These are phyloP conservation scores for Pipistrellus pygmaeus DNA, from an alignment of 2,797 vertebrate species.

Conservation along the genomic window DNA sequence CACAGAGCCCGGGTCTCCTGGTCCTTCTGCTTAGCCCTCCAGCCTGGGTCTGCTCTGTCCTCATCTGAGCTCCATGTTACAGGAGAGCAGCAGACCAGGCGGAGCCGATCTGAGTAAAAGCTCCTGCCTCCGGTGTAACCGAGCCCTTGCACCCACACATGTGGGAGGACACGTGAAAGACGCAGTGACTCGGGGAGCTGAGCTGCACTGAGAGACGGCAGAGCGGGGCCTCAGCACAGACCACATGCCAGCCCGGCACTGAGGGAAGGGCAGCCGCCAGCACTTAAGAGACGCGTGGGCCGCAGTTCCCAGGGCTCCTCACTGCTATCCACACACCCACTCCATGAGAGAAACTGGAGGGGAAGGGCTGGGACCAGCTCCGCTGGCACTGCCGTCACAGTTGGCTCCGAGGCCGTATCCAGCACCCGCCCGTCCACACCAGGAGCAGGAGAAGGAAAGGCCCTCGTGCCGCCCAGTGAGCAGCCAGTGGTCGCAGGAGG, in stretches of 20 bases:
- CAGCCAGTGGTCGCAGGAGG: not conserved
- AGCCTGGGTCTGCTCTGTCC: not conserved
- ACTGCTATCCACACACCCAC: too few species aligned
- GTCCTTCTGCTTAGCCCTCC: not conserved
- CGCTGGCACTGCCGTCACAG: fast-evolving
- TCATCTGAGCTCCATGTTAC: not conserved
- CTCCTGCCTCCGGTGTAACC: fast-evolving
- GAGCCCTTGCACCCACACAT: not conserved
- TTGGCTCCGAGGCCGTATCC: fast-evolving
- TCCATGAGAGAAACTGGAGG: fast-evolving
- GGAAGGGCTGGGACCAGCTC: too few species aligned
- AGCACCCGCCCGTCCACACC: fast-evolving
- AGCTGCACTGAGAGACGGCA: not conserved
- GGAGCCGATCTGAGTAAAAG: not conserved
- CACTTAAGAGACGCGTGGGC: not conserved
- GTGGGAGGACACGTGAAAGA: not conserved
- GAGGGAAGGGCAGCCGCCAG: not conserved
- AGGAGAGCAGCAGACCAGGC: not conserved
- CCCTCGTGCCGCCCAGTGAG: not conserved
- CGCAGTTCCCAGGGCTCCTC: not conserved
- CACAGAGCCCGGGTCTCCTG: too few species aligned
- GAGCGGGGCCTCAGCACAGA: too few species aligned
- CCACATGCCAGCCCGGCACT: not conserved
- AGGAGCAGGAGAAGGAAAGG: not conserved
- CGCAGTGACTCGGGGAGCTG: fast-evolving